These are phyloP conservation scores for Tetrao urogallus DNA, from an alignment of 2,113 vertebrate genomes.

Conservation along the genomic window DNA sequence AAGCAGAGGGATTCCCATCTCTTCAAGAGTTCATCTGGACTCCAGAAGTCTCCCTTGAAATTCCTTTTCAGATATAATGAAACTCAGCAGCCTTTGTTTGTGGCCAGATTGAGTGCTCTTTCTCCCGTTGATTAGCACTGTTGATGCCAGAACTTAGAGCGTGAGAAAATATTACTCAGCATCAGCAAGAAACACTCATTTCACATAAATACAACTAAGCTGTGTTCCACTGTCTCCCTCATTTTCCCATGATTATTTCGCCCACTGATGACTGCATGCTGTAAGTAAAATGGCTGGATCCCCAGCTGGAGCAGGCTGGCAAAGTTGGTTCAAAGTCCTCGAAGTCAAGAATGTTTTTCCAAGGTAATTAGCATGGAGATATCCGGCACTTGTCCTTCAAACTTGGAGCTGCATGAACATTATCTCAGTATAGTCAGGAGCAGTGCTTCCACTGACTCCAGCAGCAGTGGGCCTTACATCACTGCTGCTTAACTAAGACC, in stretches of 20 bases:
- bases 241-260: neutral
- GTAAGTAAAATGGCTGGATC: neutral
- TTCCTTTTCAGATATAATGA: neutral
- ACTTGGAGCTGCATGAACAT: neutral
- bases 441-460: constrained; percentile 1
- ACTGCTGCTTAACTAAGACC: neutral
- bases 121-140: neutral
- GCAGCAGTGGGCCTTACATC: neutral
- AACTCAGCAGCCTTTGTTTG: neutral
- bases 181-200: neutral
- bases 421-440: neutral
- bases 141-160: neutral
- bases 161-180: neutral
- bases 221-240: neutral
- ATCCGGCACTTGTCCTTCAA: neutral
- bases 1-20: neutral
- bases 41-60: neutral
- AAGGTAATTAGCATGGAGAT: neutral
- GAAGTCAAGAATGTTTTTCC: neutral
- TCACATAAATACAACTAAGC: neutral
- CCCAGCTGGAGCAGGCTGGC: neutral
- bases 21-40: constrained; percentile 1
- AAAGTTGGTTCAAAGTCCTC: constrained; percentile 6
- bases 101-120: neutral
- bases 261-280: neutral